Percentiles rank a stretch among this genome's conserved stretches.
phyloP scores from a whole-genome alignment of 1,140 invertebrate genomes.

The Bombus consobrinus region DNA sequence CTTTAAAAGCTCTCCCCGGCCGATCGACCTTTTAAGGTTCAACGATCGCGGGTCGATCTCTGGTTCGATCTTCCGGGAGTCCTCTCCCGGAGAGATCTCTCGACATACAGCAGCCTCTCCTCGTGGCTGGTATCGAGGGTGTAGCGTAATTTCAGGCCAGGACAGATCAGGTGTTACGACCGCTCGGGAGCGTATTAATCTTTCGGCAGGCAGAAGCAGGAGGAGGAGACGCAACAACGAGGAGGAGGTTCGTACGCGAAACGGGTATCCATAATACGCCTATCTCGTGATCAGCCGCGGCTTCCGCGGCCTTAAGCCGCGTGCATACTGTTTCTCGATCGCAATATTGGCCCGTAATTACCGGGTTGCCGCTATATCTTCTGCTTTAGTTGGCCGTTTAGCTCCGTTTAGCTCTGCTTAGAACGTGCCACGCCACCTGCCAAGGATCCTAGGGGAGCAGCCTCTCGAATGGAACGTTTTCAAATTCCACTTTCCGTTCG shows the following conservation, averaged over 20 bases:
- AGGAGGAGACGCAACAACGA: slow-evolving; percentile 23
- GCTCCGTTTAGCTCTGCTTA: slow-evolving; percentile 51
- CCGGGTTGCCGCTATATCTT: slow-evolving; percentile 62
- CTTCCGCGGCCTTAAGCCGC: slow-evolving; percentile 54
- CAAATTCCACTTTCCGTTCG: background rate
- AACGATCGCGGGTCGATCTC: slow-evolving; percentile 61
- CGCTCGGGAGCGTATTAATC: slow-evolving; percentile 67
- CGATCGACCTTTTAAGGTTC: slow-evolving; percentile 55
- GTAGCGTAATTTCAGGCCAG: slow-evolving; percentile 65
- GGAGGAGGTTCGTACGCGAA: slow-evolving; percentile 56
- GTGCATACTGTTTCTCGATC: slow-evolving; percentile 71
- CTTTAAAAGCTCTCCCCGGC: slow-evolving; percentile 15
- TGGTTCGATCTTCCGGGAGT: slow-evolving; percentile 64
- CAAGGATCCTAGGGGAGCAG: slow-evolving; percentile 54
- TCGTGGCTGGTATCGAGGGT: slow-evolving; percentile 28
- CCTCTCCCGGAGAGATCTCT: slow-evolving; percentile 10
- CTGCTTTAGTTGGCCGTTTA: slow-evolving; percentile 21
- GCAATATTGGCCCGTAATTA: slow-evolving; percentile 78
- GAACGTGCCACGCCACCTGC: slow-evolving; percentile 73
- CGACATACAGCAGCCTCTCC: background rate
- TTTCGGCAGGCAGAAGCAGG: slow-evolving; percentile 54
- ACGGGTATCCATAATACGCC: slow-evolving; percentile 77
- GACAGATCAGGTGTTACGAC: slow-evolving; percentile 73
- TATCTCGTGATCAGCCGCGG: slow-evolving; percentile 76
- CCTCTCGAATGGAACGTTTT: slow-evolving; percentile 41